Conservation (phyloP, 2,797 vertebrate genomes). For the Hapalemur alaotrensis region DNA sequence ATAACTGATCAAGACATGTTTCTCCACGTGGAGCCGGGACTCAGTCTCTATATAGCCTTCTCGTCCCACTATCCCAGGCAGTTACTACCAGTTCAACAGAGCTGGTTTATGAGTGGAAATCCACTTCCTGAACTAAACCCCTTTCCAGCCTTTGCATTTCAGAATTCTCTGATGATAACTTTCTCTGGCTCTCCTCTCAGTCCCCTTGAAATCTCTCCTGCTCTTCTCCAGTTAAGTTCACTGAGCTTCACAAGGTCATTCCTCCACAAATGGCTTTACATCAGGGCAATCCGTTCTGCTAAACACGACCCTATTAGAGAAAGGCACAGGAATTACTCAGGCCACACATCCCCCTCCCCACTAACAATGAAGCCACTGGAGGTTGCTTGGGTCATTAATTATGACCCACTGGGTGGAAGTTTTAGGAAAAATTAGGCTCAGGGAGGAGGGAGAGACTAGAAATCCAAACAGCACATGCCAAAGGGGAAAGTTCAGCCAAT, state of each 20-base stretch:
- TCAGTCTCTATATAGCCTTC: not conserved
- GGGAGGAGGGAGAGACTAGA: not conserved
- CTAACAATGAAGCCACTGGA: not conserved
- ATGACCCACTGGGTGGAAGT: not conserved
- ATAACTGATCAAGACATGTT: not conserved
- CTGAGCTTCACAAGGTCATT: constrained; percentile 37
- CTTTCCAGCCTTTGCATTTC: not conserved
- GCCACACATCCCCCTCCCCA: not conserved
- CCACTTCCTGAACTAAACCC: not conserved
- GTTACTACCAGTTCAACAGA: not conserved
- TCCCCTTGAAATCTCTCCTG: not conserved
- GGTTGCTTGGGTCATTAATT: constrained; percentile 15
- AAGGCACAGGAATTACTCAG: not conserved
- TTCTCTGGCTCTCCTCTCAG: not conserved
- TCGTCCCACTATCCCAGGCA: not conserved
- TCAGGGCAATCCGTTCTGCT: not conserved
- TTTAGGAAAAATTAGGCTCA: constrained; percentile 13
- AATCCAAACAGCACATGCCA: not conserved
- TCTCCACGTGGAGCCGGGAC: not conserved
- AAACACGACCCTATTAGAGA: not conserved
- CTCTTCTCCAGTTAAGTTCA: not conserved
- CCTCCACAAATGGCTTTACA: not conserved
- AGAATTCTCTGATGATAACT: not conserved
- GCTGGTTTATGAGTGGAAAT: not conserved
- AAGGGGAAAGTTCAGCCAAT: constrained; percentile 68